These are phyloP conservation scores for Tringa solitaria DNA, from an alignment of 2,113 vertebrate genomes.

Conservation along the genomic window DNA sequence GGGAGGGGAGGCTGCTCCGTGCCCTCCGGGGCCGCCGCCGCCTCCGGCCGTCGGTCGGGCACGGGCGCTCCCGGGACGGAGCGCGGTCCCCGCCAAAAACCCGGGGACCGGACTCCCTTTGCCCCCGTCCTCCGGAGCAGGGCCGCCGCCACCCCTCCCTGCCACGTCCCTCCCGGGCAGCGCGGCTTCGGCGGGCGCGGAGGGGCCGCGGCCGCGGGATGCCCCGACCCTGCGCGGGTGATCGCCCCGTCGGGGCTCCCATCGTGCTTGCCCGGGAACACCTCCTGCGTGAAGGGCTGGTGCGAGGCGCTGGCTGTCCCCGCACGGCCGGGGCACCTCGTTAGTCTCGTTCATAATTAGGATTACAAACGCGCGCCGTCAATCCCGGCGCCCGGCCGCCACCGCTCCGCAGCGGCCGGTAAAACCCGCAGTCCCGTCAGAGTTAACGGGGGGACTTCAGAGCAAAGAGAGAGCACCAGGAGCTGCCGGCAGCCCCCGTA, in stretches of 20 bases:
- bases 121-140: background rate
- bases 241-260: background rate
- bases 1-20: background rate
- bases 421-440: conserved; percentile 44
- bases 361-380: conserved; percentile 48
- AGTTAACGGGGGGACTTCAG: conserved; percentile 35
- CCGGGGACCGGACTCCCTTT: background rate
- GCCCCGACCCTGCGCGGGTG: background rate
- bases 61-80: background rate
- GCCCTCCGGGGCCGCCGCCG: background rate
- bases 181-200: background rate
- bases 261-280: background rate
- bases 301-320: background rate
- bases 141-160: background rate
- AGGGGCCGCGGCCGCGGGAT: background rate
- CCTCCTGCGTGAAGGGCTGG: background rate
- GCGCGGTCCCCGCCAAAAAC: background rate
- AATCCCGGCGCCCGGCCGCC: background rate
- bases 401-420: conserved; percentile 50
- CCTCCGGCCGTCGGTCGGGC: background rate
- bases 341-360: conserved; percentile 44
- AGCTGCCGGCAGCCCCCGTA: background rate
- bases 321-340: background rate
- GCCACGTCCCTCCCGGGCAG: background rate
- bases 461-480: background rate